phyloP scores from a whole-genome alignment of 2,888 invertebrate genomes.

The Pyrgus malvae region DNA sequence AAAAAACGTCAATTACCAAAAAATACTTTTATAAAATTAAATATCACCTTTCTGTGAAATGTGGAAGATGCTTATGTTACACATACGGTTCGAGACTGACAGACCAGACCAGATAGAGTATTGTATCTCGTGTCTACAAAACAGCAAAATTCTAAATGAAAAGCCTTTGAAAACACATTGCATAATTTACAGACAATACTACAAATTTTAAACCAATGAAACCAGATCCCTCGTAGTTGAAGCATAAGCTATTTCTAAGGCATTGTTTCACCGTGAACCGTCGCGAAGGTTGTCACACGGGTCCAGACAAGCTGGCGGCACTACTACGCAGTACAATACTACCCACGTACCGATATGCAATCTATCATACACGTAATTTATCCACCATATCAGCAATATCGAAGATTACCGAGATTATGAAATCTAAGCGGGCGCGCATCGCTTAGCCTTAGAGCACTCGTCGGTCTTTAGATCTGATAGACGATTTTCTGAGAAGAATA shows the following conservation, averaged over 20 bases:
- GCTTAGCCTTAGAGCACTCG: not conserved
- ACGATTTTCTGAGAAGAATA: not conserved
- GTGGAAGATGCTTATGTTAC: too few species aligned
- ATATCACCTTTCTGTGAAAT: too few species aligned
- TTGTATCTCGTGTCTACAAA: too few species aligned
- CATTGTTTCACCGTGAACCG: conserved; percentile 4
- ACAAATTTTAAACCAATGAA: conserved; percentile 4
- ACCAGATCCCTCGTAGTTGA: conserved; percentile 1
- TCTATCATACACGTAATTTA: conserved; percentile 50
- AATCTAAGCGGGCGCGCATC: conserved; percentile 8
- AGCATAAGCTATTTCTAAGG: not conserved
- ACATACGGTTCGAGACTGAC: too few species aligned
- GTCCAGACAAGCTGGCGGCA: conserved; percentile 25
- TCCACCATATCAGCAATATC: conserved; percentile 37
- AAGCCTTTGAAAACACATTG: not conserved
- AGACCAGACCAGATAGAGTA: too few species aligned
- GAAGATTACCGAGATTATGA: conserved; percentile 20
- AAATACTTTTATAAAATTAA: too few species aligned
- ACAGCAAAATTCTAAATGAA: too few species aligned
- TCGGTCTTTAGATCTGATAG: not conserved
- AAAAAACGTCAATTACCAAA: too few species aligned
- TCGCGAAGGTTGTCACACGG: conserved; percentile 10
- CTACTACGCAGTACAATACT: conserved; percentile 52
- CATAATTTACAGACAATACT: not conserved
- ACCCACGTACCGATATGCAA: conserved; percentile 36